Evolutionary conservation across 2,113 vertebrate genomes (phyloP).

Genomic region (Fulica atra): DNA sequence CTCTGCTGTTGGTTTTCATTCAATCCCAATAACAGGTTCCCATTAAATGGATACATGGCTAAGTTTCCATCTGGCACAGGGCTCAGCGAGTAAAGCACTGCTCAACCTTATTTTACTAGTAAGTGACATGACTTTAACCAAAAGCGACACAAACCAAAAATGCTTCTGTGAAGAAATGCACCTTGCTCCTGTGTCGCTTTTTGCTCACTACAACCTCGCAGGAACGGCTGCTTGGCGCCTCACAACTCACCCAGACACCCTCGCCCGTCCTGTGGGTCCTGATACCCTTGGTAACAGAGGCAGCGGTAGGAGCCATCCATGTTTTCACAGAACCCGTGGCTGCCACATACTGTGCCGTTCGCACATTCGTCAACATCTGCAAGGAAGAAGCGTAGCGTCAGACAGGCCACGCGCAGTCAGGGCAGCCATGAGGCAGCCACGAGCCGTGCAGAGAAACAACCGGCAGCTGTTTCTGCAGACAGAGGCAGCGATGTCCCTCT

Average conservation of each 20-base stretch:
- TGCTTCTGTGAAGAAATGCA: background rate
- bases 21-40: background rate
- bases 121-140: background rate
- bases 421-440: background rate
- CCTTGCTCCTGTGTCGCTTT: background rate
- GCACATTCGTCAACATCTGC: constrained; percentile 93
- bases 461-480: background rate
- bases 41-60: background rate
- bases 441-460: background rate
- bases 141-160: background rate
- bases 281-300: constrained; percentile 93
- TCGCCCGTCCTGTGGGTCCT: constrained; percentile 83
- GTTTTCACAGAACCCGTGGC: constrained; percentile 92
- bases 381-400: constrained; percentile 62
- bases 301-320: constrained; percentile 89
- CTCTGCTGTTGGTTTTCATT: background rate
- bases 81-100: background rate
- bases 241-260: constrained; percentile 88
- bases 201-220: background rate
- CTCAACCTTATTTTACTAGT: background rate
- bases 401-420: background rate
- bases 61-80: background rate
- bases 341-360: constrained; percentile 86
- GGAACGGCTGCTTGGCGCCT: background rate
- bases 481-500: background rate